phyloP scores from a whole-genome alignment of 2,113 vertebrate species.

The Anhinga rufa region DNA sequence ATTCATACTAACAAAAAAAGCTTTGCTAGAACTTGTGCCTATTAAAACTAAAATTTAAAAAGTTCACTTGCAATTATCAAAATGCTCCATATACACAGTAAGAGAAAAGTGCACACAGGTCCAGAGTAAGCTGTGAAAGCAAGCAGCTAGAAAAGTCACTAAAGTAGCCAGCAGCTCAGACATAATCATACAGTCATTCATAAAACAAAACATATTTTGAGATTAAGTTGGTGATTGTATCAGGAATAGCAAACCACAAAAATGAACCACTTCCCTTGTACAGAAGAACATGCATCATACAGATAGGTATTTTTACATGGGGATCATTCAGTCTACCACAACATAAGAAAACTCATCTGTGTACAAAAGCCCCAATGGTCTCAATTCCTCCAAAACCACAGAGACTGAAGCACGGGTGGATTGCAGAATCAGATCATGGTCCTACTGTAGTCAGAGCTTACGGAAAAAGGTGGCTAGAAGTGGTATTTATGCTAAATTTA shows the following conservation, averaged over 20 bases:
- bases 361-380: neutral
- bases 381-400: neutral
- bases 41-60: neutral
- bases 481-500: neutral
- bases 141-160: neutral
- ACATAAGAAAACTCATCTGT: neutral
- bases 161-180: neutral
- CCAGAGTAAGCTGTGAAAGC: neutral
- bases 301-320: neutral
- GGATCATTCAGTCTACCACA: neutral
- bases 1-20: neutral
- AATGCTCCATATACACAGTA: neutral
- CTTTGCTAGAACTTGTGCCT: neutral
- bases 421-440: neutral
- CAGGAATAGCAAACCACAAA: neutral
- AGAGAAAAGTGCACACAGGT: neutral
- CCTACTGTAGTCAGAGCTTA: neutral
- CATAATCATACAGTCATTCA: neutral
- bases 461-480: neutral
- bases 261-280: neutral
- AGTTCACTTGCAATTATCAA: neutral
- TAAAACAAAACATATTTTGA: neutral
- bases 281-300: neutral
- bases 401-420: rapidly evolving
- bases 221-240: neutral